Conservation (phyloP, 2,113 vertebrate genomes). For the Mustelus asterias region DNA sequence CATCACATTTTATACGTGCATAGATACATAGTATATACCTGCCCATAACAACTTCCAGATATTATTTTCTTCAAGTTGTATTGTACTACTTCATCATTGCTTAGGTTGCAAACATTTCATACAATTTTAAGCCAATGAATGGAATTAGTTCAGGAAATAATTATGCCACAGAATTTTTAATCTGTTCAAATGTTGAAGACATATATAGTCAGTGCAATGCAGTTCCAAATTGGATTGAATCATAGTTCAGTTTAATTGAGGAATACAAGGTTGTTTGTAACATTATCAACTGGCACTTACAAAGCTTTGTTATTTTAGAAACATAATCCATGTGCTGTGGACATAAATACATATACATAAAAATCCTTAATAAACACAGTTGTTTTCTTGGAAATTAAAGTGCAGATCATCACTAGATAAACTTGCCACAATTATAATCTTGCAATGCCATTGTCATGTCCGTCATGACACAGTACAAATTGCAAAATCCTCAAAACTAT, state of each 20-base stretch:
- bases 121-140: background rate
- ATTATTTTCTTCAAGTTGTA: background rate
- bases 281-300: background rate
- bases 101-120: background rate
- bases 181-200: background rate
- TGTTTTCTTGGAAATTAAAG: background rate
- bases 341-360: background rate
- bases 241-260: no score
- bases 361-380: background rate
- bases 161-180: background rate
- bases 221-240: background rate
- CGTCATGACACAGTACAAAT: no score
- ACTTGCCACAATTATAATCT: background rate
- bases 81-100: background rate
- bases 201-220: background rate
- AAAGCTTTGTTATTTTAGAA: background rate
- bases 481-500: background rate
- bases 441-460: background rate
- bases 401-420: background rate
- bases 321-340: background rate
- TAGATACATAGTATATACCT: slow-evolving; percentile 10
- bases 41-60: background rate
- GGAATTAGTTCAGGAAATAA: background rate
- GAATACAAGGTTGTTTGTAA: background rate
- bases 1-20: slow-evolving; percentile 30